Evolutionary conservation across 2,113 vertebrate species (phyloP), one percentile per base, ranked within the genome.

Genomic region (Megaleporinus macrocephalus): DNA sequence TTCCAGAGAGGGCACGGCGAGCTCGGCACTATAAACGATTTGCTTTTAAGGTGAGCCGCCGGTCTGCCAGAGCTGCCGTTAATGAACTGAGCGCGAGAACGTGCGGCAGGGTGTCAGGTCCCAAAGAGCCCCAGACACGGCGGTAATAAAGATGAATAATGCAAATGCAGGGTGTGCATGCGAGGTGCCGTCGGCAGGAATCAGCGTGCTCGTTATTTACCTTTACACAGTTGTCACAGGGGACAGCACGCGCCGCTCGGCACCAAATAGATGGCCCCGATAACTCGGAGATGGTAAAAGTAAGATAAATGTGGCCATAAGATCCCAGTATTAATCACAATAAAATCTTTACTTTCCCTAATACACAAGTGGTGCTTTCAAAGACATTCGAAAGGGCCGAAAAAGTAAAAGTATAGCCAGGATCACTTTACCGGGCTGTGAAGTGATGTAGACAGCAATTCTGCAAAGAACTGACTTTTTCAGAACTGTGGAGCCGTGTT

Each of bases 91-190:
- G 83, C 55, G 13, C 68, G 85, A 85, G 73, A 86, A 73, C 66
- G 77, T 22, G 20, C 73, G 33, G 73, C 18, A 26, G 29, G 14
- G 70, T 87, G 81, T 89, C 88, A 80, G 69, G 24, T 73, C 68
- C 81, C 76, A 88, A 73, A 79, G 30, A 86, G 88, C 81, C 77
- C 70, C 77, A 66, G 59, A 79, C 85, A 81, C 53, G 24, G 73
- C 78, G 27, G 71, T 89, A 92, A 92, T 91, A 90, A 91, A 91
- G 90, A 90, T 90, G 85, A 90, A 92, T 86, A 87, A 92, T 89
- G 88, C 86, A 90, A 84, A 91, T 88, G 82, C 70, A 44, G 59
- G 62, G 81, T 76, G 79, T 73, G 79, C 57, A 84, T 74, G 70
- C 87, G 73, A 68, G 86, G 57, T 55, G 53, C 87, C 82, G 84